phyloP scores from a whole-genome alignment of 2,113 vertebrate genomes.

The Alligator mississippiensis region DNA sequence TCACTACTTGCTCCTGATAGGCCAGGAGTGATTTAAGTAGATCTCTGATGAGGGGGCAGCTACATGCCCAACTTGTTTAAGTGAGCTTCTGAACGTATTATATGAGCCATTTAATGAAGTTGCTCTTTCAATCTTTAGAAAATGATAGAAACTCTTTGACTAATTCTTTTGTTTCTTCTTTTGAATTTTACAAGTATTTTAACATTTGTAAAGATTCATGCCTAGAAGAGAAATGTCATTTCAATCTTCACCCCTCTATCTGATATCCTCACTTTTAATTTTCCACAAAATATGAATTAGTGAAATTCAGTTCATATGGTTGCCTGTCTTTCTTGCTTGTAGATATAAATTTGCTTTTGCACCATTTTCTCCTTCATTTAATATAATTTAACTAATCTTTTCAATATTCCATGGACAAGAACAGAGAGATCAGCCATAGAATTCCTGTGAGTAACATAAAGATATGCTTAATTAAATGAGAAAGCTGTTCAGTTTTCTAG shows the following conservation, averaged over 20 bases:
- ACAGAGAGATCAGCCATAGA: not conserved
- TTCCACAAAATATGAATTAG: not conserved
- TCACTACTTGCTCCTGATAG: too few species aligned
- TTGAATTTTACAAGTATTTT: slow-evolving; percentile 56
- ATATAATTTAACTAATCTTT: not conserved
- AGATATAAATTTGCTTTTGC: slow-evolving; percentile 7
- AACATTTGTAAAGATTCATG: slow-evolving; percentile 25
- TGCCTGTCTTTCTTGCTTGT: not conserved
- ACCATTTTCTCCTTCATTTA: not conserved
- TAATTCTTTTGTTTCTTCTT: slow-evolving; percentile 38
- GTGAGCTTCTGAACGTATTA: not conserved
- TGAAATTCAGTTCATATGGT: slow-evolving; percentile 19
- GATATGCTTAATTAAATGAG: not conserved
- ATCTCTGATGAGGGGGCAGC: too few species aligned
- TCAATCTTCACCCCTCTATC: not conserved
- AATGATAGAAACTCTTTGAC: not conserved
- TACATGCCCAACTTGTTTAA: not conserved
- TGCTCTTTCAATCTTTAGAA: not conserved
- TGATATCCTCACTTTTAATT: slow-evolving; percentile 11
- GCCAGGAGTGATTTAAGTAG: too few species aligned
- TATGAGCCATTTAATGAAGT: not conserved
- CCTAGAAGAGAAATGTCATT: slow-evolving; percentile 32
- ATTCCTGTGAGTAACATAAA: not conserved
- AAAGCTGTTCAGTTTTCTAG: not conserved
- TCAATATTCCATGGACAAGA: slow-evolving; percentile 45